These are phyloP conservation scores for Hemithea aestivaria DNA, from an alignment of 2,888 invertebrate species.

Conservation along the genomic window DNA sequence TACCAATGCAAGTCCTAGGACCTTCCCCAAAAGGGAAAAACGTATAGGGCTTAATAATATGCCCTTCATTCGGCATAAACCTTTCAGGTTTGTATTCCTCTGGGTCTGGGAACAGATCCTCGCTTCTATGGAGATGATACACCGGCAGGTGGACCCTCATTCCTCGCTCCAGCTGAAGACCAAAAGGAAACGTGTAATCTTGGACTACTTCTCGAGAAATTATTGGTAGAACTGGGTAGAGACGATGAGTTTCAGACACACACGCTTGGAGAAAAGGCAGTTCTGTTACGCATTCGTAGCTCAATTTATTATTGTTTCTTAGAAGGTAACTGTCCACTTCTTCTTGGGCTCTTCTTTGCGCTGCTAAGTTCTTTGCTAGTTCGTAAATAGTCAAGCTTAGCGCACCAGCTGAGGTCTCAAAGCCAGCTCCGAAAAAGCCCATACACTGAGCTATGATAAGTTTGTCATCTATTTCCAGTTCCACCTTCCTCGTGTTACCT, in stretches of 20 bases:
- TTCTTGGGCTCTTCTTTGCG: constrained; percentile 9
- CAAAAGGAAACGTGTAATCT: constrained; percentile 35
- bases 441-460: constrained; percentile 4
- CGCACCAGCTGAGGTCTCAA: constrained; percentile 8
- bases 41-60: constrained; percentile 33
- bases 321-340: constrained; percentile 38
- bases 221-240: constrained; percentile 35
- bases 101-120: constrained; percentile 37
- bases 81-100: constrained; percentile 39
- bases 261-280: constrained; percentile 40
- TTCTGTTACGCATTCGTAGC: constrained; percentile 37
- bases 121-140: constrained; percentile 34
- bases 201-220: constrained; percentile 35
- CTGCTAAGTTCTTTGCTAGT: constrained; percentile 7
- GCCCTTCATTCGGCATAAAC: constrained; percentile 33
- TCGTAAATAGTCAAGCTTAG: constrained; percentile 8
- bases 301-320: constrained; percentile 25
- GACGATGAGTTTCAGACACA: constrained; percentile 35
- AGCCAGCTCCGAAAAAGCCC: constrained; percentile 8
- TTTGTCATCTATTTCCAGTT: background rate
- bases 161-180: constrained; percentile 34
- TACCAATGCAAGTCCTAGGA: constrained; percentile 40
- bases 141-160: constrained; percentile 39
- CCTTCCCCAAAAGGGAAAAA: constrained; percentile 46
- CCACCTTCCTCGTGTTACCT: background rate